Conservation (phyloP, 2,888 invertebrate genomes). For the Isotomurus palustris region DNA sequence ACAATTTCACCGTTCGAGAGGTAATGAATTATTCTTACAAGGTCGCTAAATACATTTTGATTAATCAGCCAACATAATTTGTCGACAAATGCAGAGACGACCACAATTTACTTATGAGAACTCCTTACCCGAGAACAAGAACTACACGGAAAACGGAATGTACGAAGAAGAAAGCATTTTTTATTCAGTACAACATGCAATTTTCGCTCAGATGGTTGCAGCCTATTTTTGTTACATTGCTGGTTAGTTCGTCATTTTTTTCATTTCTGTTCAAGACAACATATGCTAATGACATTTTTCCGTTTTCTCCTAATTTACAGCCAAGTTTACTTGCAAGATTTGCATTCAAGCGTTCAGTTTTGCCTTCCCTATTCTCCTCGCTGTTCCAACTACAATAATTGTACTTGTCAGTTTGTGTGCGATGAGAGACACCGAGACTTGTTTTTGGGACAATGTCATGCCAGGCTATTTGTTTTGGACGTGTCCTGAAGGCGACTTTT, state of each 20-base stretch:
- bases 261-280: not conserved
- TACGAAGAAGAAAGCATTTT: not conserved
- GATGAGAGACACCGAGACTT: conserved; percentile 43
- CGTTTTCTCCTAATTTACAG: conserved; percentile 47
- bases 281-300: not conserved
- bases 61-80: not conserved
- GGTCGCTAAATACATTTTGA: not conserved
- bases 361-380: conserved; percentile 51
- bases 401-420: conserved; percentile 47
- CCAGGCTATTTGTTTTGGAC: conserved; percentile 54
- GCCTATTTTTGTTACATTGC: conserved; percentile 51
- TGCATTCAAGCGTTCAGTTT: conserved; percentile 53
- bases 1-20: conserved; percentile 47
- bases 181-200: conserved; percentile 38
- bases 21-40: conserved; percentile 12
- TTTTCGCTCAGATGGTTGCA: conserved; percentile 49
- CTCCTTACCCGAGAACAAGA: conserved; percentile 1
- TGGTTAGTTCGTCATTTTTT: conserved; percentile 24
- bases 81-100: conserved; percentile 12
- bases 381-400: conserved; percentile 49
- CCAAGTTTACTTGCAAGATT: conserved; percentile 55
- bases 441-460: conserved; percentile 46
- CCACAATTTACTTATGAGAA: not conserved
- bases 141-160: conserved; percentile 1
- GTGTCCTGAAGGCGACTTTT: conserved; percentile 51